Conservation (phyloP, 2,797 vertebrate species). For the Chrysocyon brachyurus region DNA sequence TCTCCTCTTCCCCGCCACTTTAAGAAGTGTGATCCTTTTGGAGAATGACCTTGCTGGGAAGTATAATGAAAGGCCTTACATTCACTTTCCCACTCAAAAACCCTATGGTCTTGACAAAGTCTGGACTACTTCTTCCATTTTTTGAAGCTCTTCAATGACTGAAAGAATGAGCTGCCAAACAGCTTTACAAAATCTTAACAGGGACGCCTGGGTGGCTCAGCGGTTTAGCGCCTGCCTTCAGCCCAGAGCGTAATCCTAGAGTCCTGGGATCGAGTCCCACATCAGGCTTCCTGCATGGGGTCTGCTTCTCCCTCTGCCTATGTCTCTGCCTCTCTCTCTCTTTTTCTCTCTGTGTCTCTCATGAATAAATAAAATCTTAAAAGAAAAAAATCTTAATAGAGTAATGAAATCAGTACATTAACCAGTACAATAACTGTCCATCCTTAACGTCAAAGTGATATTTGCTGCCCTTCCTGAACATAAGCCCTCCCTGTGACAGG, state of each 20-base stretch:
- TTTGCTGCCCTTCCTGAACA: not conserved
- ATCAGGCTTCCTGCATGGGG: no score
- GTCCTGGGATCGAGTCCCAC: no score
- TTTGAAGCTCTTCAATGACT: not conserved
- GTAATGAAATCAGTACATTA: not conserved
- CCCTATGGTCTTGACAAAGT: not conserved
- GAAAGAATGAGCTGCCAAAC: not conserved
- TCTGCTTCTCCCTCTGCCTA: no score
- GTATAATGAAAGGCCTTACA: not conserved
- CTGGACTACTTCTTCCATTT: not conserved
- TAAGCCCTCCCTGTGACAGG: not conserved
- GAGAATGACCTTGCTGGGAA: not conserved
- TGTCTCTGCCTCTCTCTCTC: no score
- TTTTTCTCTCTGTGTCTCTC: no score
- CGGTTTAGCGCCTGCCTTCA: no score
- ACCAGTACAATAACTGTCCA: not conserved
- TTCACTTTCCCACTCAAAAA: not conserved
- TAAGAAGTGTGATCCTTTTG: not conserved
- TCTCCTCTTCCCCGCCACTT: not conserved
- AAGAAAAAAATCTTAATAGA: not conserved
- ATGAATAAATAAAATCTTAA: no score
- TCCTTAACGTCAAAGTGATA: not conserved
- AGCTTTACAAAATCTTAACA: not conserved
- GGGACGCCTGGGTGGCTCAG: no score
- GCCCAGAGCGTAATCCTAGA: no score